These are phyloP conservation scores for Sebastes itinus DNA, from an alignment of 2,797 vertebrate genomes.

Conservation along the genomic window DNA sequence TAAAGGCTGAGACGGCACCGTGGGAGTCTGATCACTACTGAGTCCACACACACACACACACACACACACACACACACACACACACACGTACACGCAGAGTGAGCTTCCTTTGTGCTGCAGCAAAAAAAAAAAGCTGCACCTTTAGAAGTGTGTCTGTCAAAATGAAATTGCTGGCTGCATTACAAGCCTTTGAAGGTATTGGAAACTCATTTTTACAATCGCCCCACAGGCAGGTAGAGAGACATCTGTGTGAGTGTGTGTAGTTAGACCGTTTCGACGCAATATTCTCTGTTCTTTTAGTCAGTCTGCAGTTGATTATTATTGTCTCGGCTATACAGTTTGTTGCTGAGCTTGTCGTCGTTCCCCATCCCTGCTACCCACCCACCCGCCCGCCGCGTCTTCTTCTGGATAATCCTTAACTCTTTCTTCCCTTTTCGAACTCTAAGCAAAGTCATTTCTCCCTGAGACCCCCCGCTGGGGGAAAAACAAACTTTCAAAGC, in stretches of 20 bases:
- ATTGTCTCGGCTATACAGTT: slow-evolving; percentile 50
- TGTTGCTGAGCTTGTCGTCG: slow-evolving; percentile 42
- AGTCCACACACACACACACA: slow-evolving; percentile 48
- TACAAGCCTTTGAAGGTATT: slow-evolving; percentile 77
- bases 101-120: slow-evolving; percentile 50
- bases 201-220: slow-evolving; percentile 73
- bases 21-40: slow-evolving; percentile 77
- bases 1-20: slow-evolving; percentile 74
- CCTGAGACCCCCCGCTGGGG: slow-evolving; percentile 43
- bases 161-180: slow-evolving; percentile 74
- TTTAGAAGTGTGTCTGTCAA: slow-evolving; percentile 75
- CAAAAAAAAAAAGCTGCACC: slow-evolving; percentile 36
- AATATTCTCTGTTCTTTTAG: slow-evolving; percentile 54
- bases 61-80: slow-evolving; percentile 2
- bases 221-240: slow-evolving; percentile 56
- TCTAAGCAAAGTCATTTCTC: slow-evolving; percentile 63
- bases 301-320: slow-evolving; percentile 59
- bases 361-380: slow-evolving; percentile 10
- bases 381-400: slow-evolving; percentile 4
- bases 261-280: slow-evolving; percentile 21
- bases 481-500: slow-evolving; percentile 74
- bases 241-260: slow-evolving; percentile 25
- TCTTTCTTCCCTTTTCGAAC: slow-evolving; percentile 59
- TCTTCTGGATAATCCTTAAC: slow-evolving; percentile 69
- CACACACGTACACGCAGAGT: not conserved